A percentile compares a stretch with the other conserved stretches of the same genome.
phyloP scores from a whole-genome alignment of 1,140 invertebrate genomes.

The Procambarus virginalis region DNA sequence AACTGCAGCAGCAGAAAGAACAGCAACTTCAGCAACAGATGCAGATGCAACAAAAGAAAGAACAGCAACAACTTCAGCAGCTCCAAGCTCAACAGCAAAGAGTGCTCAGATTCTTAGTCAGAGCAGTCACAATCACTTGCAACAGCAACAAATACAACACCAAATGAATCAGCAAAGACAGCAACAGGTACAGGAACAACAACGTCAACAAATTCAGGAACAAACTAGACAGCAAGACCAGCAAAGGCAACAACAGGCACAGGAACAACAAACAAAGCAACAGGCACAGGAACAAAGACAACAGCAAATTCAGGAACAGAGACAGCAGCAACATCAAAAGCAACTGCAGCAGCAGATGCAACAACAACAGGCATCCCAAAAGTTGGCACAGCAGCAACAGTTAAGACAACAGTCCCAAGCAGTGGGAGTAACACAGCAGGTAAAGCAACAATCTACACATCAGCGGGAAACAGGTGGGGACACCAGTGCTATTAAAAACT shows the following conservation, averaged over 20 bases:
- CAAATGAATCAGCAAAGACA: conserved; percentile 47
- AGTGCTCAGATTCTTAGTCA: conserved; percentile 5
- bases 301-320: conserved; percentile 42
- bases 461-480: conserved; percentile 60
- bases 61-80: conserved; percentile 32
- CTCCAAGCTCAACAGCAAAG: conserved; percentile 52
- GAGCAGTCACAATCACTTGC: conserved; percentile 27
- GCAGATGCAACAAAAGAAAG: conserved; percentile 27
- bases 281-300: conserved; percentile 55
- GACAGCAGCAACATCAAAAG: conserved; percentile 33
- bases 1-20: conserved; percentile 45
- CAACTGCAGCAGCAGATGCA: conserved; percentile 38
- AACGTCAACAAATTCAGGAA: conserved; percentile 47
- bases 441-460: conserved; percentile 32
- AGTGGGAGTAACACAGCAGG: conserved; percentile 26
- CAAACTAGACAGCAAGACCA: conserved; percentile 48
- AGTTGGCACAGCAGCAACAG: conserved; percentile 46
- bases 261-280: conserved; percentile 48
- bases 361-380: conserved; percentile 50
- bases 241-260: conserved; percentile 26
- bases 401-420: conserved; percentile 43
- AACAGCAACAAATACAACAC: conserved; percentile 47
- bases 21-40: conserved; percentile 33
- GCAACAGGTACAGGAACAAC: conserved; percentile 51
- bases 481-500: conserved; percentile 22